A percentile compares a stretch with the other conserved stretches of the same genome.
Evolutionary conservation across 64 coral and sea anemone genomes (phyloP).

Genomic region (Dendrophyllia cribrosa): DNA sequence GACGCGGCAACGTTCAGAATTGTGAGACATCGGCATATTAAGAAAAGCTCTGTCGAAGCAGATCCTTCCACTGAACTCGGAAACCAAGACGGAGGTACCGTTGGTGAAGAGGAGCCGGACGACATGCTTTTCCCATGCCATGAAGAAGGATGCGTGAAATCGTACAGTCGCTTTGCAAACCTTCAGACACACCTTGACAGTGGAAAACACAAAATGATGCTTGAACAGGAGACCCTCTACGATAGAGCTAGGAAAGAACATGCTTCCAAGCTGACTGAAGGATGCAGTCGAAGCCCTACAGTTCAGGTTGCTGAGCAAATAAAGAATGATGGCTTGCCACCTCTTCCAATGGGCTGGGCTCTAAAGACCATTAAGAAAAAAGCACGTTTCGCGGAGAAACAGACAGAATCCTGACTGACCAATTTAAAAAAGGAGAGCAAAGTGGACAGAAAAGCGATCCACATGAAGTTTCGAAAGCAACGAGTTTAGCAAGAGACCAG

Average conservation of each 20-base stretch:
- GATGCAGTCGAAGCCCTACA: neutral
- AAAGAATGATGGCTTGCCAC: neutral
- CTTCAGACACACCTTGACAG: slow-evolving; percentile 58
- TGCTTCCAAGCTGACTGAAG: slow-evolving; percentile 40
- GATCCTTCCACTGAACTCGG: neutral
- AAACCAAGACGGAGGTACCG: neutral
- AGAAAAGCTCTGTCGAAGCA: slow-evolving; percentile 24
- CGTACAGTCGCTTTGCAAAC: slow-evolving; percentile 41
- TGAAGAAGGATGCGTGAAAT: slow-evolving; percentile 60
- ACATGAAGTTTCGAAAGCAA: slow-evolving; percentile 35
- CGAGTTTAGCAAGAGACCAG: slow-evolving; percentile 3
- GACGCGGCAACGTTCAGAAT: neutral
- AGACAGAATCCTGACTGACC: slow-evolving; percentile 26
- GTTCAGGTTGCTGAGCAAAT: neutral
- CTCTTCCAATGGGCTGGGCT: slow-evolving; percentile 60
- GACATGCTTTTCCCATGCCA: slow-evolving; percentile 26
- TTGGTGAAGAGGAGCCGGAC: slow-evolving; percentile 6
- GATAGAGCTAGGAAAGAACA: slow-evolving; percentile 53
- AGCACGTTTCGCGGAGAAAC: neutral
- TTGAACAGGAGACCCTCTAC: slow-evolving; percentile 50
- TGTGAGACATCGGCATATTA: neutral
- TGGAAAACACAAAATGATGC: slow-evolving; percentile 39
- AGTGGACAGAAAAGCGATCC: slow-evolving; percentile 37
- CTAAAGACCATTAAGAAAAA: slow-evolving; percentile 29
- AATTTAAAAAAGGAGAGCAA: slow-evolving; percentile 56